These are phyloP conservation scores for Psilanteris sp. DNA, from an alignment of 1,140 invertebrate species.

Conservation along the genomic window DNA sequence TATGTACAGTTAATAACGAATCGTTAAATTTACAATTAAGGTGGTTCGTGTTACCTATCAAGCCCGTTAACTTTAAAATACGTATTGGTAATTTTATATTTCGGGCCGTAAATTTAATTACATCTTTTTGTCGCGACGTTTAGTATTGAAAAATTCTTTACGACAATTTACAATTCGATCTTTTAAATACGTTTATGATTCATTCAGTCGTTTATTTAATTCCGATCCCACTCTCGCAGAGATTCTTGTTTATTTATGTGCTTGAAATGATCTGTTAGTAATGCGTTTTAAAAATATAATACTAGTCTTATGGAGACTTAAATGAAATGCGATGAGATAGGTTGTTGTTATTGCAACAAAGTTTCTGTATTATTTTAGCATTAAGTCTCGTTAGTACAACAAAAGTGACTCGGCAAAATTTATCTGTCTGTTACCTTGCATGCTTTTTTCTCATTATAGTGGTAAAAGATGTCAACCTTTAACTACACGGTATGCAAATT, in stretches of 20 bases:
- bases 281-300: conserved; percentile 1
- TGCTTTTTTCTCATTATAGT: not conserved
- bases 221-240: no score
- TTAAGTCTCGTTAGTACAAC: conserved; percentile 7
- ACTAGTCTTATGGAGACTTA: conserved; percentile 2
- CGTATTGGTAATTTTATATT: conserved; percentile 21
- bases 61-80: conserved; percentile 8
- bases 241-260: not conserved
- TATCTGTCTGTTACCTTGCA: not conserved
- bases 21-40: conserved; percentile 37
- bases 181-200: no score
- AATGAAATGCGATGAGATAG: conserved; percentile 1
- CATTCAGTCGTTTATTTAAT: no score
- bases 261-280: not conserved
- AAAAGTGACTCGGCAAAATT: not conserved
- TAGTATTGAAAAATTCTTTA: no score
- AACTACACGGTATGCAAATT: no score
- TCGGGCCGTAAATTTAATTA: conserved; percentile 18
- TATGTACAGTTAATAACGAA: conserved; percentile 17
- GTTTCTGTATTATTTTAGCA: conserved; percentile 3
- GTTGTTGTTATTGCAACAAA: conserved; percentile 7
- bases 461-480: no score
- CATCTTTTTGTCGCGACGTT: not conserved
- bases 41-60: conserved; percentile 2
- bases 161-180: no score